Conservation (phyloP, 1,140 invertebrate species). For the Cydia strobilella region DNA sequence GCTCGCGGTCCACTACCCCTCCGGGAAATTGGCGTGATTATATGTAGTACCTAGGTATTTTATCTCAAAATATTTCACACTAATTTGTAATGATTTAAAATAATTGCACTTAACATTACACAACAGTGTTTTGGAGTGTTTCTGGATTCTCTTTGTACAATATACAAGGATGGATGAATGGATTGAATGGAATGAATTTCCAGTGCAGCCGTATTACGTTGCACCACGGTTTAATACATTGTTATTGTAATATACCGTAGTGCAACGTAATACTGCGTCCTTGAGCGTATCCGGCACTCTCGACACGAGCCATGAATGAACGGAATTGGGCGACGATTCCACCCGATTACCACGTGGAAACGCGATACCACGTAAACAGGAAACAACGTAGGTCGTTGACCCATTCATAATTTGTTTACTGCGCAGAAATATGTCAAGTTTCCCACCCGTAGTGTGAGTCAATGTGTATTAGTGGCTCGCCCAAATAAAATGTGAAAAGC, state of each 20-base stretch:
- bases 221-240: too few species aligned
- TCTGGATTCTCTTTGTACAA: neutral
- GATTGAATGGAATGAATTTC: neutral
- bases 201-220: neutral
- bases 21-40: too few species aligned
- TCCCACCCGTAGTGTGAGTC: constrained; percentile 19
- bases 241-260: neutral
- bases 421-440: constrained; percentile 32
- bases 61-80: too few species aligned
- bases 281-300: constrained; percentile 54
- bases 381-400: constrained; percentile 49
- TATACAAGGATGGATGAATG: too few species aligned
- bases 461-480: constrained; percentile 10
- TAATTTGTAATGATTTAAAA: too few species aligned
- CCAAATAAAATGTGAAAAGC: constrained; percentile 28
- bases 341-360: constrained; percentile 41
- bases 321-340: constrained; percentile 41
- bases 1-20: too few species aligned
- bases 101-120: too few species aligned
- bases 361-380: constrained; percentile 50
- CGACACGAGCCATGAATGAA: constrained; percentile 39
- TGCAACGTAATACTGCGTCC: constrained; percentile 37
- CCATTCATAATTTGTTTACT: constrained; percentile 20
- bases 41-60: too few species aligned
- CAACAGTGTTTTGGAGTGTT: too few species aligned